Base-by-base conservation (phyloP, 2,888 invertebrate genomes). In the Serrognathus titanus region DNA sequence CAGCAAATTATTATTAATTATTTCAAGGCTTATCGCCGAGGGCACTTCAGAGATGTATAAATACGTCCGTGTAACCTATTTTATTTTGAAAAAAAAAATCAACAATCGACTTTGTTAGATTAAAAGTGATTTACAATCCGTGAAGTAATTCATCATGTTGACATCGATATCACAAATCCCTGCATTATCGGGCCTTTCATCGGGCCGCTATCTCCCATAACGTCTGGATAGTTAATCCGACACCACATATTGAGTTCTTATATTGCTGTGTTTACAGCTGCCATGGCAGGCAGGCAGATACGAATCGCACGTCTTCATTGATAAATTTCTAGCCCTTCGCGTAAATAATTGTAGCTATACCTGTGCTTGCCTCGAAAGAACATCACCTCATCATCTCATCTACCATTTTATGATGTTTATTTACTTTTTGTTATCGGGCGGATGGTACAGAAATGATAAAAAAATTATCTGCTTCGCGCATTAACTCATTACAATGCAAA, bases 51-150 rank as follows among this genome's bases (percentile, higher is more conserved):
- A 2, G 24, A 31, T 31, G 24, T 31, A 31, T 31, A 31, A 31
- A 31, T 31, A 31, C 24, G 24, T 31, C 24, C 24, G 24, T 31
- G 24, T 31, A 31, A 31, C 24, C 24, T 31, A 31, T 43, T 43
- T 16, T 10, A 20, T 43, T 43, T 43, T 20, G 56, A 56, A 48
- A 56, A 37, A 41, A 59, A 65, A 67, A 65, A 69, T 66, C 69
- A 68, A 69, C 69, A 71, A 68, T 69, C 68, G 67, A 69, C 69
- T 69, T 71, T 60, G 61, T 73, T 75, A 75, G 75, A 76, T 76
- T 76, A 75, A 74, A 75, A 74, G 76, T 77, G 77, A 77, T 77
- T 77, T 77, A 77, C 77, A 77, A 77, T 77, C 77, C 75, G 75
- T 75, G 75, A 69, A 69, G 71, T 68, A 74, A 77, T 77, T 76